A percentile compares a stretch with the other conserved stretches of the same genome.
Conservation (phyloP, 2,888 invertebrate genomes). For the Coelogynopora nodosa region DNA sequence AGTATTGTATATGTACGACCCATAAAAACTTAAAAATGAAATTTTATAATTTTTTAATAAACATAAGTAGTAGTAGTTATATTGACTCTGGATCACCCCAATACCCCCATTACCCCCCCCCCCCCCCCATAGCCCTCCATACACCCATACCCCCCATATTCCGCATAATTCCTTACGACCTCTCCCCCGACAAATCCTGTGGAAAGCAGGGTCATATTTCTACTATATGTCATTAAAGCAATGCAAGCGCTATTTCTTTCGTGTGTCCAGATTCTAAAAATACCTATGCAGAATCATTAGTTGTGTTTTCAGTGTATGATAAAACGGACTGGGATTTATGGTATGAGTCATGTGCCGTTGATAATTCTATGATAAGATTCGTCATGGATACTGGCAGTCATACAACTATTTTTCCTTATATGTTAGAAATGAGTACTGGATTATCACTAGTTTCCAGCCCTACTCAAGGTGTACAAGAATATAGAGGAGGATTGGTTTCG, state of each 20-base stretch:
- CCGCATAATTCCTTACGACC: too few species aligned
- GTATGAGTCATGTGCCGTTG: constrained; percentile 10
- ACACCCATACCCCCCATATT: too few species aligned
- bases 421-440: not conserved
- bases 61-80: too few species aligned
- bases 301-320: constrained; percentile 9
- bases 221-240: not conserved
- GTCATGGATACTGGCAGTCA: not conserved
- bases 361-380: constrained; percentile 12
- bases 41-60: too few species aligned
- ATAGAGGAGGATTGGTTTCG: not conserved
- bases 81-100: too few species aligned
- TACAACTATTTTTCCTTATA: constrained; percentile 16
- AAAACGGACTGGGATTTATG: constrained; percentile 21
- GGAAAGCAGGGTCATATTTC: constrained; percentile 24
- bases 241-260: constrained; percentile 18
- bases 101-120: too few species aligned
- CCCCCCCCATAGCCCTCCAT: too few species aligned
- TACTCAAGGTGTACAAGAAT: not conserved
- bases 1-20: too few species aligned
- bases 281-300: not conserved
- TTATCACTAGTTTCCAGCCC: constrained; percentile 1
- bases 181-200: constrained; percentile 14
- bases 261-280: constrained; percentile 11
- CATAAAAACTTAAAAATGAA: too few species aligned